Evolutionary conservation across 2,113 vertebrate species (phyloP).

Genomic region (Tinamus guttatus): DNA sequence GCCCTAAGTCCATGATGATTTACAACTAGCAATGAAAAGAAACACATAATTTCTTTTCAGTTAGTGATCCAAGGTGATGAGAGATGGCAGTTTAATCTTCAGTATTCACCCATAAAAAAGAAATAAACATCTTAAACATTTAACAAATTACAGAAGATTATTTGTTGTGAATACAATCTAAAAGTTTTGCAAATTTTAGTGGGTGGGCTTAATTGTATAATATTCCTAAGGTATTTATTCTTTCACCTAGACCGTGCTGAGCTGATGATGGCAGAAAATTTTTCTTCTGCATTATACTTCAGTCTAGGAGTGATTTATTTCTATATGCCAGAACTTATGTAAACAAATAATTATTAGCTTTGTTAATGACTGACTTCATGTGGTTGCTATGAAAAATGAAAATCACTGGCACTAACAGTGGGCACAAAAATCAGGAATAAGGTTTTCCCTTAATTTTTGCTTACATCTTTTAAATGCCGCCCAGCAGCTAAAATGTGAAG

Average conservation of each 20-base stretch:
- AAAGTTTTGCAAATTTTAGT: not conserved
- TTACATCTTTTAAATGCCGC: not conserved
- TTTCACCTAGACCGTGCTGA: not conserved
- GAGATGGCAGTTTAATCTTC: not conserved
- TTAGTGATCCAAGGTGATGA: not conserved
- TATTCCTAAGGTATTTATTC: not conserved
- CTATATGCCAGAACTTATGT: not conserved
- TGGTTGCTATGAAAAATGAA: not conserved
- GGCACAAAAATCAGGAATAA: not conserved
- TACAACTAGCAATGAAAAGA: not conserved
- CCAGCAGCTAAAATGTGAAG: not conserved
- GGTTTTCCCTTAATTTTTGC: not conserved
- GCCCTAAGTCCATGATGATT: not conserved
- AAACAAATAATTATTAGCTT: not conserved
- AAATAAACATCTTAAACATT: not conserved
- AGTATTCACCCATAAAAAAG: not conserved
- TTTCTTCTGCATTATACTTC: not conserved
- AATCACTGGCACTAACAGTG: not conserved
- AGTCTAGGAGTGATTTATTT: conserved; percentile 25
- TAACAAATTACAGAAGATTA: not conserved
- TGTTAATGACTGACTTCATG: not conserved
- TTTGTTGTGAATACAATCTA: not conserved
- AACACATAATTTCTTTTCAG: not conserved
- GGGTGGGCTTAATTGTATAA: not conserved
- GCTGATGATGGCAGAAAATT: not conserved